Evolutionary conservation across 2,797 vertebrate species (phyloP).

Genomic region (Petrocephalus sullivani): DNA sequence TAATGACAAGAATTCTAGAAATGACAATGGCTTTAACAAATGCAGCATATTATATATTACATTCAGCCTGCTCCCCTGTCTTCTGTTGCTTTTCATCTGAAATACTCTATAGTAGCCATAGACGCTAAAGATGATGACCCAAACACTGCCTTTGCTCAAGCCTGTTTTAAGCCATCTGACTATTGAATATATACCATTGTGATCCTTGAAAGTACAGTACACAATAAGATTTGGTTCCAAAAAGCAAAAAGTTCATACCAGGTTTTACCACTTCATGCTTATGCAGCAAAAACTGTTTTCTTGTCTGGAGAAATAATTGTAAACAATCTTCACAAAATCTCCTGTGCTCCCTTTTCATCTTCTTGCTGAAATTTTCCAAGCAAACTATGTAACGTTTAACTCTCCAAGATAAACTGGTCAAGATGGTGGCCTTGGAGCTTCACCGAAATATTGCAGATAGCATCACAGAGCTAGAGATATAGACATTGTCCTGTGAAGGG

Average conservation of each 20-base stretch:
- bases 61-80: neutral
- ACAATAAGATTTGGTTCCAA: neutral
- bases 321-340: too few species aligned
- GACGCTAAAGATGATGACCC: neutral
- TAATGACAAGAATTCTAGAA: constrained; percentile 41
- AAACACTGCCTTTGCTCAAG: neutral
- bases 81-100: neutral
- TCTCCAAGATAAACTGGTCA: too few species aligned
- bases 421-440: too few species aligned
- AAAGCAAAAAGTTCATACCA: neutral
- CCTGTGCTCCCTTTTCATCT: too few species aligned
- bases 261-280: neutral
- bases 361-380: too few species aligned
- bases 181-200: neutral
- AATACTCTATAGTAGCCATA: neutral
- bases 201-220: neutral
- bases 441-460: too few species aligned
- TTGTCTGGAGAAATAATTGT: too few species aligned
- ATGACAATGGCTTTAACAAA: constrained; percentile 20
- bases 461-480: too few species aligned
- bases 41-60: neutral
- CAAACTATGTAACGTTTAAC: too few species aligned
- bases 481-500: too few species aligned
- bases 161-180: neutral
- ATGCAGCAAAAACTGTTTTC: too few species aligned